Evolutionary conservation across 2,797 vertebrate genomes (phyloP), one percentile per base, ranked within the genome.

Genomic region (Alfaro cultratus): DNA sequence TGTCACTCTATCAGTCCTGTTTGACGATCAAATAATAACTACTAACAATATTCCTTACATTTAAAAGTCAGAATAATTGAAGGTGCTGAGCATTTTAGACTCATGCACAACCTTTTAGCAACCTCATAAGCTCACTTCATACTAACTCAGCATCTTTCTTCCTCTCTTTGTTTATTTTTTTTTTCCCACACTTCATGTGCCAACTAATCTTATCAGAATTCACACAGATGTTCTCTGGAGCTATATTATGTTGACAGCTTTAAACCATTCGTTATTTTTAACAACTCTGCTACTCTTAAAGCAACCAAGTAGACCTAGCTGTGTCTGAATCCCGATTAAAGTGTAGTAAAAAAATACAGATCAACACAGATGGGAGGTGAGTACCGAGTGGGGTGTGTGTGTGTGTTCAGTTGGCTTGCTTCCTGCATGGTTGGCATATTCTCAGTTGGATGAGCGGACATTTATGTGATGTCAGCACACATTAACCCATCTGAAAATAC

Each of bases 361-460:
- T 80, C 68, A 75, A 34, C 85, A 80, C 21, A 80, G 76, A 79
- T 55, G 74, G 26, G 79, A 80, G 78, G 71, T 80, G n/a, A 80
- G 80, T 71, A 78, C 74, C 74, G 45, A 76, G 73, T 80, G 75
- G 74, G 53, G 67, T 77, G 81, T 64, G 43, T 75, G 76, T 18
- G 43, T 89, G 83, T 85, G 83, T 85, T 82, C 85, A 76, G 72
- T 80, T 85, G 83, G 81, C 86, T 84, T 74, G 68, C 86, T 86
- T 80, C 86, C 89, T 93, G 90, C 91, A 87, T 87, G 89, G 87
- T 79, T 91, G 89, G 89, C 93, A 94, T 93, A 92, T 94, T 94
- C 91, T 92, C 93, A 87, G 94, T 89, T 91, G 94, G 93, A 95
- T 92, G 90, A 94, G 89, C 90, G 93, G 89, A 94, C 91, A 94